Evolutionary conservation across 1,140 invertebrate genomes (phyloP).

Genomic region (Caerostris darwini): DNA sequence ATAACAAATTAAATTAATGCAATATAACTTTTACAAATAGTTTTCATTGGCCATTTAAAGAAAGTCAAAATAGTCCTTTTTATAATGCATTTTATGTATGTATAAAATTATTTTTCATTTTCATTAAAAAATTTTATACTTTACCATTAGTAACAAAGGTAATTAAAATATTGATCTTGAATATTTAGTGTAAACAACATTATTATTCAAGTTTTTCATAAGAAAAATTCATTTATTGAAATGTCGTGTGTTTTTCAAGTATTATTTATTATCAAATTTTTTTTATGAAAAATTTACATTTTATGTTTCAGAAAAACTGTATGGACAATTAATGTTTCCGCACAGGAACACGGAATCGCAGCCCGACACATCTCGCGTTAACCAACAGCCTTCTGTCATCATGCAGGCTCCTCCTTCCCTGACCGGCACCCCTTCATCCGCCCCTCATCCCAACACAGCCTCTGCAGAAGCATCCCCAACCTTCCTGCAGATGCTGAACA

Average conservation of each 20-base stretch:
- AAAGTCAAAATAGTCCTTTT: too few species aligned
- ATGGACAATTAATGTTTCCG: constrained; percentile 70
- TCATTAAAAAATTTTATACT: too few species aligned
- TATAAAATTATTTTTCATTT: too few species aligned
- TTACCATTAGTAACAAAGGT: too few species aligned
- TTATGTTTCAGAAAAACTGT: constrained; percentile 63
- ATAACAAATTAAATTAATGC: too few species aligned
- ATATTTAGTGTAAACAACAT: too few species aligned
- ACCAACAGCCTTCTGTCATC: constrained; percentile 78
- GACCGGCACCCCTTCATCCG: not conserved
- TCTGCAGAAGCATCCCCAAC: not conserved
- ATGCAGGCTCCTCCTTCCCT: constrained; percentile 78
- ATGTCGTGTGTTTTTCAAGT: not conserved
- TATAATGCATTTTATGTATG: too few species aligned
- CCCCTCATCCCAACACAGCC: not conserved
- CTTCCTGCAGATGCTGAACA: constrained; percentile 45
- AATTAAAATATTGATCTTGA: too few species aligned
- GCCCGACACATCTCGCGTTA: not conserved
- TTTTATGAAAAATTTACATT: not conserved
- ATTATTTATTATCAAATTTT: not conserved
- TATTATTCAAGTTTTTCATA: too few species aligned
- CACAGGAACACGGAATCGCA: constrained; percentile 22
- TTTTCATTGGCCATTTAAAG: too few species aligned
- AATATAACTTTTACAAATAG: too few species aligned
- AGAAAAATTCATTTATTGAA: not conserved